A percentile compares a stretch with the other conserved stretches of the same genome.
These are phyloP conservation scores for Sinosuthora webbiana DNA, from an alignment of 2,113 vertebrate species.

Conservation along the genomic window DNA sequence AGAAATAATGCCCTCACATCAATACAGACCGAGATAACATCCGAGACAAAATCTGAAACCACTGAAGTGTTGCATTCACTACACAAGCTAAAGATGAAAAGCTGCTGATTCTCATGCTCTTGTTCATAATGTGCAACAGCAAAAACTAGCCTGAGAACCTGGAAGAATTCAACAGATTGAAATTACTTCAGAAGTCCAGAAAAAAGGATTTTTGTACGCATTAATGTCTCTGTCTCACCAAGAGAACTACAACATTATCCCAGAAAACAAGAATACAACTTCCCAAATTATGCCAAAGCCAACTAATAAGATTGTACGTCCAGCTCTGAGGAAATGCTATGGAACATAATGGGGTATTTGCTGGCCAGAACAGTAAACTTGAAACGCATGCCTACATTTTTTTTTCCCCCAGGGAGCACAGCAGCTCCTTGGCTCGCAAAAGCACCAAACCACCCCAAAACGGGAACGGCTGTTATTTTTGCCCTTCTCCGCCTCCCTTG, in stretches of 20 bases:
- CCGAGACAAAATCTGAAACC: not conserved
- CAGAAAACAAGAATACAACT: not conserved
- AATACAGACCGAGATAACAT: not conserved
- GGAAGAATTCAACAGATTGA: not conserved
- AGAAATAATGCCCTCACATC: not conserved
- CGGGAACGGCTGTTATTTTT: not conserved
- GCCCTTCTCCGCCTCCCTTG: not conserved
- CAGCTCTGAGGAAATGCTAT: not conserved
- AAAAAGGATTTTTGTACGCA: rapidly evolving
- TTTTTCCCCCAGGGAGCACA: not conserved
- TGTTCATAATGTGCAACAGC: not conserved
- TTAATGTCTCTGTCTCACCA: not conserved
- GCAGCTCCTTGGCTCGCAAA: not conserved
- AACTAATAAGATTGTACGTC: not conserved
- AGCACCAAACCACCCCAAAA: not conserved
- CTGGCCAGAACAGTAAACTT: not conserved
- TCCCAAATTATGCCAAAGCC: not conserved
- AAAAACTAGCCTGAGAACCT: not conserved
- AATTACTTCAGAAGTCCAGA: not conserved
- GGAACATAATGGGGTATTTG: not conserved
- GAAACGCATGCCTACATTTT: not conserved
- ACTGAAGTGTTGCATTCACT: not conserved
- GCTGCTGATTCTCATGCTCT: not conserved
- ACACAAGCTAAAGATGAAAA: not conserved
- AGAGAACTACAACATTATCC: not conserved